Evolutionary conservation across 2,113 vertebrate genomes (phyloP).

Genomic region (Eulemur rufifrons): DNA sequence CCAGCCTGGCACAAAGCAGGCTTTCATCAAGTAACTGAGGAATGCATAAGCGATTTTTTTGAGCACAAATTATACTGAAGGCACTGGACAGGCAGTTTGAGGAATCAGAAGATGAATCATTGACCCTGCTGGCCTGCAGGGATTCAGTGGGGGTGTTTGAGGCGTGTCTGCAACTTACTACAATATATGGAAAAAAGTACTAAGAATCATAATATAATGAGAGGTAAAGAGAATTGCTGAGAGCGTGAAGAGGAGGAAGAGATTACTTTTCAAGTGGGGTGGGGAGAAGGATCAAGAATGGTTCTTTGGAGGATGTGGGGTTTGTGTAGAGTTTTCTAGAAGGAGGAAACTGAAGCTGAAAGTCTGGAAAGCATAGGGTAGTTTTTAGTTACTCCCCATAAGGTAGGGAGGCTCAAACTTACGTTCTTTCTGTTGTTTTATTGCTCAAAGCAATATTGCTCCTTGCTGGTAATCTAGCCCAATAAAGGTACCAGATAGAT

Average conservation of each 20-base stretch:
- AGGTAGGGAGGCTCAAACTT: background rate
- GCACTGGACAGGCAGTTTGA: background rate
- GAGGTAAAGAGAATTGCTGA: background rate
- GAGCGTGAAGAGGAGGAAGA: background rate
- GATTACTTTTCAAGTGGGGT: background rate
- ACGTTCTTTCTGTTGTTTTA: background rate
- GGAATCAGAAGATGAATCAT: background rate
- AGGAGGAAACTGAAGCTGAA: background rate
- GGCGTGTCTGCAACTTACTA: background rate
- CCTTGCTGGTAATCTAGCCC: background rate
- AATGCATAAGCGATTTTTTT: background rate
- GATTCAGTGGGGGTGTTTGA: background rate
- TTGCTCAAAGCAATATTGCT: background rate
- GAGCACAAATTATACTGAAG: background rate
- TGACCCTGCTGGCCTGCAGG: background rate
- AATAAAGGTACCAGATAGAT: background rate
- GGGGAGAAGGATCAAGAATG: background rate
- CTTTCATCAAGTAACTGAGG: constrained; percentile 13
- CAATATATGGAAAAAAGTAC: background rate
- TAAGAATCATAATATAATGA: background rate
- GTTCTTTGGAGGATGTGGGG: background rate
- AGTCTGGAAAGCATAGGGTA: background rate
- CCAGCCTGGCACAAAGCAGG: background rate
- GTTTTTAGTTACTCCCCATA: background rate
- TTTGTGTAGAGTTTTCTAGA: background rate